These are phyloP conservation scores for Drosophila kikkawai DNA, from an alignment of 1,140 invertebrate species.

Conservation along the genomic window DNA sequence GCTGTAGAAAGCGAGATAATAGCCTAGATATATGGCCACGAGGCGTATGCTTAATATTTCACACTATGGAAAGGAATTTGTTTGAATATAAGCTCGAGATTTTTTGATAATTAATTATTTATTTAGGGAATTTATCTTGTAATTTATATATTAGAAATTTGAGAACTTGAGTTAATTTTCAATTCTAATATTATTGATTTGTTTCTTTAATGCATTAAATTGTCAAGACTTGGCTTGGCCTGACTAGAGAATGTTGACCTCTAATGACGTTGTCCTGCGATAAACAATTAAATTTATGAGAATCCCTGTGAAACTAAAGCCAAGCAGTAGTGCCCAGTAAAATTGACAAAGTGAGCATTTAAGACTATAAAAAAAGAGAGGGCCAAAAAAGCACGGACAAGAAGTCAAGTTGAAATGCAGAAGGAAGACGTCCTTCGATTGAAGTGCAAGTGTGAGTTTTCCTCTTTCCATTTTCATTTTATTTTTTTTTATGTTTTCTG, in stretches of 20 bases:
- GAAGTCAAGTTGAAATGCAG: slow-evolving; percentile 45
- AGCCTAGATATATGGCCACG: not conserved
- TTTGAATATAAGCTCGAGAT: not conserved
- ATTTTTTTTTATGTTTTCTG: not conserved
- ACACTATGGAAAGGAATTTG: not conserved
- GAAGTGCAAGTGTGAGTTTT: slow-evolving; percentile 58
- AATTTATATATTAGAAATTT: not conserved
- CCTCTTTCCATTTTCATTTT: slow-evolving; percentile 20
- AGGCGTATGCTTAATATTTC: slow-evolving; percentile 25
- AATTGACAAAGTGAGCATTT: slow-evolving; percentile 64
- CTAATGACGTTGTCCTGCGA: slow-evolving; percentile 47
- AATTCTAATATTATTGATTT: not conserved
- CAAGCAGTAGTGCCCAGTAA: slow-evolving; percentile 47
- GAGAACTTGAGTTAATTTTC: too few relatives aligned
- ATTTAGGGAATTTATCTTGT: not conserved
- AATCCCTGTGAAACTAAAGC: slow-evolving; percentile 74
- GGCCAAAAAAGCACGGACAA: slow-evolving; percentile 43
- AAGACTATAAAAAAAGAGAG: slow-evolving; percentile 30
- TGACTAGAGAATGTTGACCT: slow-evolving; percentile 7
- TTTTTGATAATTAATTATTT: not conserved
- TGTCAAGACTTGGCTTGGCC: not conserved
- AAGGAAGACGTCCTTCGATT: slow-evolving; percentile 61
- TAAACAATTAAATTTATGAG: slow-evolving; percentile 83
- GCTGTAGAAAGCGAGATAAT: slow-evolving; percentile 60
- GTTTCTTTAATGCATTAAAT: slow-evolving; percentile 20